These are phyloP conservation scores for Drosophila ogumai DNA, from an alignment of 1,140 invertebrate genomes.

Conservation along the genomic window DNA sequence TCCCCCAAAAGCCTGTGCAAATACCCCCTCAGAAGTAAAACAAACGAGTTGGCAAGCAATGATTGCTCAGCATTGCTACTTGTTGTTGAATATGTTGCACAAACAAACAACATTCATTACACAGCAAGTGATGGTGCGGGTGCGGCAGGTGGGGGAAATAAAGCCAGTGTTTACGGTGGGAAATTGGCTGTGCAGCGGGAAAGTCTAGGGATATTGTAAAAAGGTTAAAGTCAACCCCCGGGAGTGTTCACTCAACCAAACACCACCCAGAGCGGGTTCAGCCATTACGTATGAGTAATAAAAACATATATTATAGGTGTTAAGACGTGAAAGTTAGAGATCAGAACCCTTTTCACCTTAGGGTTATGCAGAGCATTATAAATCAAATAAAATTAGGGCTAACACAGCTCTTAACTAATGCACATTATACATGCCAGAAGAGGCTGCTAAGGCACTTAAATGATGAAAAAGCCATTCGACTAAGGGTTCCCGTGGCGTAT, in stretches of 20 bases:
- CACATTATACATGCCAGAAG: not conserved
- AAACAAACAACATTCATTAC: conserved; percentile 63
- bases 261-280: conserved; percentile 4
- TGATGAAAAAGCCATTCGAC: conserved; percentile 6
- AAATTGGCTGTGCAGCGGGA: conserved; percentile 29
- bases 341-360: not conserved
- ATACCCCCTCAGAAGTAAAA: conserved; percentile 28
- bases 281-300: conserved; percentile 1
- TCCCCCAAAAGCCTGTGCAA: conserved; percentile 30
- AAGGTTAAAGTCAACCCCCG: conserved; percentile 8
- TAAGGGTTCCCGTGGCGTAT: not conserved
- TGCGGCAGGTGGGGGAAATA: not conserved
- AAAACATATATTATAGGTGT: conserved; percentile 4
- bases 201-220: conserved; percentile 13
- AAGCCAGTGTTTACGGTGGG: conserved; percentile 21
- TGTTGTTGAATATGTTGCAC: conserved; percentile 68
- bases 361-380: conserved; percentile 1
- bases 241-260: not conserved
- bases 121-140: conserved; percentile 8
- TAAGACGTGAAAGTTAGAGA: conserved; percentile 5
- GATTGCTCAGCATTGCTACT: conserved; percentile 58
- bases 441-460: not conserved
- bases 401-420: conserved; percentile 4
- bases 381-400: conserved; percentile 12
- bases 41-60: conserved; percentile 53